These are phyloP conservation scores for Eueides isabella DNA, from an alignment of 1,140 invertebrate species.

Conservation along the genomic window DNA sequence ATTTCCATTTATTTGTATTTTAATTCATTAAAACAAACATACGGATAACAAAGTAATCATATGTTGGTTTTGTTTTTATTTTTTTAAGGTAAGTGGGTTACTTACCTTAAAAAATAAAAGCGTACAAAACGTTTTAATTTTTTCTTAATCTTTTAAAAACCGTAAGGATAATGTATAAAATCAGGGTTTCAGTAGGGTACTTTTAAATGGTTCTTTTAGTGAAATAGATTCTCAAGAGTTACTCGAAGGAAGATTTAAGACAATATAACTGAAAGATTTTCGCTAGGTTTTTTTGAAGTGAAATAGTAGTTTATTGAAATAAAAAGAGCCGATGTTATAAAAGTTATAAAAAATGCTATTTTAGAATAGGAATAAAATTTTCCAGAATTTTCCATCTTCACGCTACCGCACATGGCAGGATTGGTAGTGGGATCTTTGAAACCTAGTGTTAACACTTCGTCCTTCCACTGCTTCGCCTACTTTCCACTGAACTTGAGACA, in stretches of 20 bases:
- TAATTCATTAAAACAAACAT: too few species aligned
- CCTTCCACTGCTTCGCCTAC: too few species aligned
- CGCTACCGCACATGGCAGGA: too few species aligned
- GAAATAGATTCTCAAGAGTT: slow-evolving; percentile 11
- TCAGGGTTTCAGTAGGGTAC: not conserved
- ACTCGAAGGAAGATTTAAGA: slow-evolving; percentile 10
- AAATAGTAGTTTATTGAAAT: not conserved
- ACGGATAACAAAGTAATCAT: too few species aligned
- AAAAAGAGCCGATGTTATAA: not conserved
- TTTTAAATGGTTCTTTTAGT: slow-evolving; percentile 7
- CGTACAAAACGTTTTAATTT: not conserved
- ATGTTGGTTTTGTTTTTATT: too few species aligned
- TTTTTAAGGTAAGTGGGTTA: too few species aligned
- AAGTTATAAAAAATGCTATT: not conserved
- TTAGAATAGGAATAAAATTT: too few species aligned
- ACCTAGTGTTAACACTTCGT: not conserved
- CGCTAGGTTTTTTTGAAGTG: not conserved
- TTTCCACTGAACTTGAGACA: not conserved
- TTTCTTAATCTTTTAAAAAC: not conserved
- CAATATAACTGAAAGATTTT: not conserved
- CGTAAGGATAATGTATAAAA: not conserved
- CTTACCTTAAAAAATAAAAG: too few species aligned
- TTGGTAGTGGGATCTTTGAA: too few species aligned
- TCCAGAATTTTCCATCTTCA: too few species aligned
- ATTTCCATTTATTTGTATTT: too few species aligned